Base-by-base conservation (phyloP, 2,797 vertebrate species). In the Lutjanus argentimaculatus region DNA sequence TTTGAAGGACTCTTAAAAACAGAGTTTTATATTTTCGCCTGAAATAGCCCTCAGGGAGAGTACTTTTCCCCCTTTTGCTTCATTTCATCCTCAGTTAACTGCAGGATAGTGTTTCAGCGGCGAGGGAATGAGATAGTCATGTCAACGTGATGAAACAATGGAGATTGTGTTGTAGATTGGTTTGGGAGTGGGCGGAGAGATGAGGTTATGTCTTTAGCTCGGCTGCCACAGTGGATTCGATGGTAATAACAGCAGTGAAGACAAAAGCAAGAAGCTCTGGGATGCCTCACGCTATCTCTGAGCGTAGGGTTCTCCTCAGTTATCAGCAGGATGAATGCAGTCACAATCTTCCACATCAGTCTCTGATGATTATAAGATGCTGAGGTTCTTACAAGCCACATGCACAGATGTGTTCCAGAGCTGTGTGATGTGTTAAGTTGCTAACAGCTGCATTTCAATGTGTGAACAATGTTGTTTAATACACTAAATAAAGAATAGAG, bases 131-230 rank as follows among this genome's bases (percentile, higher is more conserved):
- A 86, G 74, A 87, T 75, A 9, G 80, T 85, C 81, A 56, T 49
- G 84, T 87, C 84, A 83, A 14, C 12, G 68, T 43, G 80, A 86
- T 82, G 88, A 85, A 86, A 89, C 82, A 88, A 84, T 88, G 86
- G 85, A 73, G 82, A 85, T 86, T 89, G 83, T 87, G 78, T 86
- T 81, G 76, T 68, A 14, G 82, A 68, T 79, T 63, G 67, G 71
- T 63, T 48, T 7, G 49, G 63, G 81, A 82, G 90, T 86, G 88
- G 87, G 88, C 56, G 89, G 85, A 81, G 67, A 19, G 84, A 85
- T 88, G 82, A 88, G 78, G 83, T 90, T 84, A 88, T 82, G 88
- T 90, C 87, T 92, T 91, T 63, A 85, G 72, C 85, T 52, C 22
- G 73, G 69, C 71, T 68, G 82, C 83, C 65, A 22, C 72, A 9